Evolutionary conservation across 2,888 invertebrate genomes (phyloP), one percentile per base, ranked within the genome.

Genomic region (Pantelozetes paolii): DNA sequence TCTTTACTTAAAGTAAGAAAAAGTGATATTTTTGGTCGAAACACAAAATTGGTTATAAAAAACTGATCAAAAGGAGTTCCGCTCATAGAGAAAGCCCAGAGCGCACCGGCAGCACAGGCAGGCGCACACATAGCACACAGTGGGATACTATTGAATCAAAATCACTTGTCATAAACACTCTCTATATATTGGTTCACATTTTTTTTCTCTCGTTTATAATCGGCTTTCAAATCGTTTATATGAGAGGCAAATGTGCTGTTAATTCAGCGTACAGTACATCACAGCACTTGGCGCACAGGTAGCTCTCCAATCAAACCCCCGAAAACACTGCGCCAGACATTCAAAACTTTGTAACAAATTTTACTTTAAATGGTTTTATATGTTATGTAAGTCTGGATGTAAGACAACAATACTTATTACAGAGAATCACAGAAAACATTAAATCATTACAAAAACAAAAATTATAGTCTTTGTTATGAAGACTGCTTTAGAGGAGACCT

Each of bases 141-240:
- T 15, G 23, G 40, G 67, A 42, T 13, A 42, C 67, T 26, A 67
- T 67, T 67, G 67, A 67, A 67, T 67, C 67, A 67, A 67, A 67
- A 67, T 67, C 67, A 42, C 67, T 62, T 67, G 67, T 67, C 67
- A 67, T 67, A 67, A 67, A 67, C 67, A 67, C 67, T 67, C 36
- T 67, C 67, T 67, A 40, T 67, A 67, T 67, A 42, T 23, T 11
- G 32, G 62, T 32, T 62, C 32, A 54, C 23, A 15, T 45, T 45
- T 15, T 9, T 45, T 54, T 54, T 2, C 8, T 50, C 18, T 20
- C 2, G 54, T 54, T 54, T 26, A 54, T 67, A 67, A 67, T 67
- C 42, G 40, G 42, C 67, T 67, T 67, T 67, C 67, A 67, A 67
- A 42, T 40, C 20, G 23, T n/a, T 13, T 15, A 11, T 30, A 28